These are phyloP conservation scores for Mercenaria mercenaria DNA, from an alignment of 1,140 invertebrate genomes.

Conservation along the genomic window DNA sequence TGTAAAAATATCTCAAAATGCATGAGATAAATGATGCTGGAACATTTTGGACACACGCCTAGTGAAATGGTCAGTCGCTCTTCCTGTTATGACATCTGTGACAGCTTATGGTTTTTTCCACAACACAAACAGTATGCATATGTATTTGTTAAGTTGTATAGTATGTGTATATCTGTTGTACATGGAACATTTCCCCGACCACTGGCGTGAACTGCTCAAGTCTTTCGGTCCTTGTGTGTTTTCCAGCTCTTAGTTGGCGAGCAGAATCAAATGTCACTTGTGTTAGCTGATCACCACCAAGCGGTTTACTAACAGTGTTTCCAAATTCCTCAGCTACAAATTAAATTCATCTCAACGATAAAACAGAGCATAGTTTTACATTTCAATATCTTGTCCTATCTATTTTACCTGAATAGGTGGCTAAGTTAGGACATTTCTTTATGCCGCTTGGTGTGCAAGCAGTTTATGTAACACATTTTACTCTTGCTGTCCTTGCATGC, in stretches of 20 bases:
- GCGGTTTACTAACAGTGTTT: not conserved
- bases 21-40: constrained; percentile 20
- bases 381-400: too few species aligned
- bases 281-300: constrained; percentile 52
- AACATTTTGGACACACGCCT: not conserved
- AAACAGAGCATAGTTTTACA: too few species aligned
- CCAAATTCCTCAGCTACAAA: constrained; percentile 31
- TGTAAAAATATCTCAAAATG: constrained; percentile 39
- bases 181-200: constrained; percentile 29
- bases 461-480: too few species aligned
- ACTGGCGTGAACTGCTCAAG: not conserved
- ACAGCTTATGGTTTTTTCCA: too few species aligned
- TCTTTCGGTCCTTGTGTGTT: not conserved
- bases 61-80: constrained; percentile 28
- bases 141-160: not conserved
- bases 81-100: constrained; percentile 44
- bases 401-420: too few species aligned
- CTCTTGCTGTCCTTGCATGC: too few species aligned
- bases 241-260: not conserved
- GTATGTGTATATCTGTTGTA: constrained; percentile 8
- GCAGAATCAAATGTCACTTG: constrained; percentile 40
- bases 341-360: too few species aligned
- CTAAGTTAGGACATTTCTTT: too few species aligned
- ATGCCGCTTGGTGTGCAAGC: too few species aligned
- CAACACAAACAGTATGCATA: too few species aligned